phyloP scores from a whole-genome alignment of 1,140 invertebrate genomes.

The Drosophila neocordata region DNA sequence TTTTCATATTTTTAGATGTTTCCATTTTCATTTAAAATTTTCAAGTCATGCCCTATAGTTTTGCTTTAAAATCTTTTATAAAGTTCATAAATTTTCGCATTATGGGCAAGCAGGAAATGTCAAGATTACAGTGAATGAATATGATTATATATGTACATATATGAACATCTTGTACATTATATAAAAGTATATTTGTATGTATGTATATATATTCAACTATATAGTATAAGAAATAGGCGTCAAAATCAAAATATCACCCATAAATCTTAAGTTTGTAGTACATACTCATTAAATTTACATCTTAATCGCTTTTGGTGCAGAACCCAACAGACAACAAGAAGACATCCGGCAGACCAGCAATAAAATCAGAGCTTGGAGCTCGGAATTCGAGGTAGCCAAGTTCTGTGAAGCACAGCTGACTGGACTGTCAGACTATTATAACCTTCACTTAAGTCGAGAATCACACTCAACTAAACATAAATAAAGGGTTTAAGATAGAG shows the following conservation, averaged over 20 bases:
- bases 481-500: constrained; percentile 50
- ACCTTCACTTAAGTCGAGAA: constrained; percentile 59
- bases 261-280: constrained; percentile 58
- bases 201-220: neutral
- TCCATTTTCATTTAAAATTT: neutral
- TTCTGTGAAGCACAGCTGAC: constrained; percentile 35
- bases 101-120: constrained; percentile 43
- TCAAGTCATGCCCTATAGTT: neutral
- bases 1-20: neutral
- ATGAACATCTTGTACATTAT: constrained; percentile 20
- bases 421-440: constrained; percentile 20
- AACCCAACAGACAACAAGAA: constrained; percentile 38
- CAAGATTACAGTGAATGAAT: constrained; percentile 16
- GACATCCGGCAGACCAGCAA: constrained; percentile 65
- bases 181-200: too few relatives aligned
- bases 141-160: constrained; percentile 15
- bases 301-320: constrained; percentile 65
- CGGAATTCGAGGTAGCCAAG: constrained; percentile 4
- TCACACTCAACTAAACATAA: constrained; percentile 33
- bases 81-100: constrained; percentile 6
- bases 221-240: constrained; percentile 22
- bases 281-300: constrained; percentile 72
- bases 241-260: constrained; percentile 57
- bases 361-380: constrained; percentile 42
- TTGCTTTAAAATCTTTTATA: neutral